Percentiles rank a stretch among this genome's conserved stretches.
phyloP scores from a whole-genome alignment of 2,888 invertebrate species.

The Siphlonurus alternatus region DNA sequence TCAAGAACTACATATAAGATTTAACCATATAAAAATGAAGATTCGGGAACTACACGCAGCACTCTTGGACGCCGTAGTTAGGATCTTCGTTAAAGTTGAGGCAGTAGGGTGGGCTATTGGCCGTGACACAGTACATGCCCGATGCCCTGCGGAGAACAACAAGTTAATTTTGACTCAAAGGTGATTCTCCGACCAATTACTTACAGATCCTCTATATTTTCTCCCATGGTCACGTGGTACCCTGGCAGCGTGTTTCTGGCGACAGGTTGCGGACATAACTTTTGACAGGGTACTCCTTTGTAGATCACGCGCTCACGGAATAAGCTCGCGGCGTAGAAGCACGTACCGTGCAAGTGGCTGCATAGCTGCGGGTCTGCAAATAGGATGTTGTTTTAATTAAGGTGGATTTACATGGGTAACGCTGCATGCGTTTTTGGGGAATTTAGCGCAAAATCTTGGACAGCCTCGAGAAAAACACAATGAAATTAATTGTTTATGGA shows the following conservation, averaged over 20 bases:
- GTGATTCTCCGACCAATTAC: background rate
- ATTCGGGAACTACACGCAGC: conserved; percentile 31
- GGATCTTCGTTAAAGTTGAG: conserved; percentile 33
- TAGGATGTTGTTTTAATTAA: no score
- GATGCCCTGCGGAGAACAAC: conserved; percentile 33
- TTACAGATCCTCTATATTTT: conserved; percentile 50
- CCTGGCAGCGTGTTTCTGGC: conserved; percentile 29
- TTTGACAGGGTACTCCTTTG: background rate
- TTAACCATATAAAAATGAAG: no score
- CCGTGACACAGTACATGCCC: conserved; percentile 52
- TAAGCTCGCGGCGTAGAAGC: background rate
- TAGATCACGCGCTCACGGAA: background rate
- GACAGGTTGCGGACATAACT: background rate
- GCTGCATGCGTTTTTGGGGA: no score
- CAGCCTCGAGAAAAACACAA: no score
- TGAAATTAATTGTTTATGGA: no score
- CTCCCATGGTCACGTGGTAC: conserved; percentile 46
- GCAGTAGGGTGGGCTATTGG: conserved; percentile 50
- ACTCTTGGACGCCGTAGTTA: conserved; percentile 40
- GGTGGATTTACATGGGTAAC: no score
- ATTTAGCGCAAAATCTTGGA: no score
- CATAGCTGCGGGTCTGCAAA: background rate
- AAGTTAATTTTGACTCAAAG: no score
- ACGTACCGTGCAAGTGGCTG: background rate
- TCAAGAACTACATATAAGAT: no score